Base-by-base conservation (phyloP, 2,888 invertebrate species). In the Steinernema hermaphroditum region DNA sequence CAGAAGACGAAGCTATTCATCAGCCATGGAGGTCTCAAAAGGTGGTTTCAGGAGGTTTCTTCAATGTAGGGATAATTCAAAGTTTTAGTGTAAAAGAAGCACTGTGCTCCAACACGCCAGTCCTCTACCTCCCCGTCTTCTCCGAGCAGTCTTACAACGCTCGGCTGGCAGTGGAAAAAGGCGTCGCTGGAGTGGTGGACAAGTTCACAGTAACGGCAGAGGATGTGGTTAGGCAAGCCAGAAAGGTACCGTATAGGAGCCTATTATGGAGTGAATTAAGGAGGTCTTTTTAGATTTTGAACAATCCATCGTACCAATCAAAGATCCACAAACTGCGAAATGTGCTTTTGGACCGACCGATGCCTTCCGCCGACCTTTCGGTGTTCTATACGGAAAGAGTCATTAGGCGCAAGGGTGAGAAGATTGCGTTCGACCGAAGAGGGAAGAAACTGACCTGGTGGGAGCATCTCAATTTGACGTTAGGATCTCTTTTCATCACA, bases 1-100 rank as follows among this genome's bases (percentile, higher is more conserved):
- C 2, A 19, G 2, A 70, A 37, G 37, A 74, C 74, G 1, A 44
- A 19, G 32, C 29, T 68, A 14, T 74, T 74, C 37, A 54, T 74
- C 27, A 46, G 68, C 32, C 74, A 74, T 70, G 70, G 54, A 37
- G 74, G 74, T 1, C 29, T 71, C n/a, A 74, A 74, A 32, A 74
- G 70, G 70, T 71, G 54, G 9, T 41, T 43, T n/a, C 14, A 1
- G 16, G 19, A 37, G 16, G 6, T n/a, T 32, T 68, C n/a, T n/a
- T n/a, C n/a, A n/a, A n/a, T n/a, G n/a, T n/a, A n/a, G 12, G 19
- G 49, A n/a, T 9, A 49, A 49, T 6, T 19, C 6, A 9, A 49
- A 9, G 4, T 54, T 54, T 54, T 2, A 54, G 54, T 54, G 54
- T 54, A 12, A 54, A 54, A 22, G 54, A 54, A 54, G 54, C 54